Evolutionary conservation across 2,113 vertebrate species (phyloP), one percentile per base, ranked within the genome.

Genomic region (Taxidea taxus): DNA sequence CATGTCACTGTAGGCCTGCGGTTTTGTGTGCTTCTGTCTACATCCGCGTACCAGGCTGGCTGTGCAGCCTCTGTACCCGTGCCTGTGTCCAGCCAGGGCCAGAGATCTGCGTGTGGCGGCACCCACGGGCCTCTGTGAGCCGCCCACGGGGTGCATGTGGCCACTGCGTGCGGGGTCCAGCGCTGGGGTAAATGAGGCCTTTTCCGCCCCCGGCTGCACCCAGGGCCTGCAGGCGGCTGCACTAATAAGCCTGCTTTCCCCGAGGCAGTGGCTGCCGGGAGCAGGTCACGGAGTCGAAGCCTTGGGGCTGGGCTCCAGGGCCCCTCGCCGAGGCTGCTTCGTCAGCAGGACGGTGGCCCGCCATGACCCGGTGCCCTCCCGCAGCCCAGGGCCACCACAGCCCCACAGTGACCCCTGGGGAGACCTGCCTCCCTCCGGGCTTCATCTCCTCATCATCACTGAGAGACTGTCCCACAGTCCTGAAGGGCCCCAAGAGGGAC

Each of bases 171-270:
- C 70, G 13, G 66, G 44, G 81, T 34, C 95, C 47, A 4, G 89
- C 31, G 0, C 70, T 20, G n/a, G 9, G 66, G 97, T 95, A 98
- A 98, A 98, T 97, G 96, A 98, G 97, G 97, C 94, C 96, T 95
- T 96, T 98, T 94, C 98, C 2, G 98, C 98, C 98, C 97, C 97
- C 23, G 97, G 98, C 97, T 90, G 97, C 96, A 97, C 98, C 98
- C 97, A 91, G 90, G 97, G 98, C 98, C 97, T 74, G 72, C 89
- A 84, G 97, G 98, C 96, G 72, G 98, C 98, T 47, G 62, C 3
- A 0, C 97, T 98, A 98, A 98, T 97, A 94, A 98, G 97, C 49
- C 97, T 96, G 95, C 96, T 88, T 94, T 95, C 96, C 64, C 96
- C 20, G 58, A 2, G 1, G 6, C 8, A 0, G 86, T 5, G 72